A percentile compares a stretch with the other conserved stretches of the same genome.
These are phyloP conservation scores for Patella depressa DNA, from an alignment of 2,888 invertebrate species.

Conservation along the genomic window DNA sequence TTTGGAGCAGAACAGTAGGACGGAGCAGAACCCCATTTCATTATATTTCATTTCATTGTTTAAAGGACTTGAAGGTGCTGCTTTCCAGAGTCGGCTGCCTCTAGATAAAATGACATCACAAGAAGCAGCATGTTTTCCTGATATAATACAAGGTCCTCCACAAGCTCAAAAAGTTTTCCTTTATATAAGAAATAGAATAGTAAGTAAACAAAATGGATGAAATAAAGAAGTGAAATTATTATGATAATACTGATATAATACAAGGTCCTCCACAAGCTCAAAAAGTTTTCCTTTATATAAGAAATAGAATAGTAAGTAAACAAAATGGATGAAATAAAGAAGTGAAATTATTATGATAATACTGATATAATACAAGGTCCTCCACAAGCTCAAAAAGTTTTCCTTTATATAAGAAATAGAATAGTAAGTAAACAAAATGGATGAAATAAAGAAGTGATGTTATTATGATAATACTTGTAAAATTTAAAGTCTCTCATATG, in stretches of 20 bases:
- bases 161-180: conserved; percentile 89
- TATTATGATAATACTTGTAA: no score
- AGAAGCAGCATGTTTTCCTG: conserved; percentile 94
- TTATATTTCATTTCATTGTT: conserved; percentile 29
- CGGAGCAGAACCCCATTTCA: no score
- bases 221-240: no score
- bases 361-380: conserved; percentile 90
- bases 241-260: conserved; percentile 83
- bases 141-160: conserved; percentile 86
- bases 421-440: conserved; percentile 73
- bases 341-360: conserved; percentile 29
- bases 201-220: conserved; percentile 61
- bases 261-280: conserved; percentile 85
- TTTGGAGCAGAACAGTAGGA: no score
- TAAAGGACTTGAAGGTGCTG: conserved; percentile 83
- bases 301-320: conserved; percentile 82
- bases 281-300: conserved; percentile 90
- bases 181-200: conserved; percentile 89
- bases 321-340: no score
- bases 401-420: conserved; percentile 91
- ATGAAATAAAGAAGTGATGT: no score
- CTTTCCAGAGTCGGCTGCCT: conserved; percentile 85
- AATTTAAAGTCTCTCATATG: no score
- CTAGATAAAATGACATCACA: conserved; percentile 94
- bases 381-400: conserved; percentile 87